Percentiles rank a stretch among this genome's conserved stretches.
These are phyloP conservation scores for Picathartes gymnocephalus DNA, from an alignment of 2,113 vertebrate genomes.

Conservation along the genomic window DNA sequence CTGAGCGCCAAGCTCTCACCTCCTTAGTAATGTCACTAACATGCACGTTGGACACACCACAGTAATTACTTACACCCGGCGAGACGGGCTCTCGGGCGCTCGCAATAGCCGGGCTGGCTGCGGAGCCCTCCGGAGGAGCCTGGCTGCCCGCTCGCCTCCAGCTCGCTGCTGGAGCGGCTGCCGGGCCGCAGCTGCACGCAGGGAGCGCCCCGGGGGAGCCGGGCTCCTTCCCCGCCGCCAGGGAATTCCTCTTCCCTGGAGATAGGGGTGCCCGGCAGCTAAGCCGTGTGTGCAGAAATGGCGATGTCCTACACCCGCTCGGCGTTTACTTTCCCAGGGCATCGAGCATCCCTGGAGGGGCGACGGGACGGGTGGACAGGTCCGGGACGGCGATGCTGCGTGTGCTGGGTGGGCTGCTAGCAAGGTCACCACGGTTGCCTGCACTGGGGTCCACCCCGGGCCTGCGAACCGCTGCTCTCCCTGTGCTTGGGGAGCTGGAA, in stretches of 20 bases:
- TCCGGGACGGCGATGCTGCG: neutral
- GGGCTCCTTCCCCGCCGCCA: neutral
- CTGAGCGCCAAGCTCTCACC: conserved; percentile 24
- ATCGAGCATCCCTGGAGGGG: neutral
- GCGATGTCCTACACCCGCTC: neutral
- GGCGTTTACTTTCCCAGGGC: neutral
- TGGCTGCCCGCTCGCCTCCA: neutral
- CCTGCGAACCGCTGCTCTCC: neutral
- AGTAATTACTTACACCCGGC: neutral
- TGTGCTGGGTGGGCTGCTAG: neutral
- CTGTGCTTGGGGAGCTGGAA: neutral
- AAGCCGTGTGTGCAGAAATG: neutral
- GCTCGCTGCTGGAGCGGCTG: neutral
- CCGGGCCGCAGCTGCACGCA: neutral
- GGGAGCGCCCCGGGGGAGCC: neutral
- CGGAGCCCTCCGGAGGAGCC: neutral
- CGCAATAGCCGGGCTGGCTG: neutral
- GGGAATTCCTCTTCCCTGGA: neutral
- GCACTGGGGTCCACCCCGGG: rapidly evolving
- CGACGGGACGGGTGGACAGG: rapidly evolving
- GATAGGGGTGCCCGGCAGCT: neutral
- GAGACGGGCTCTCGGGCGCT: neutral
- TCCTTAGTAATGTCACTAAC: neutral
- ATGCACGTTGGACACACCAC: neutral
- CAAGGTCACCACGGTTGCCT: neutral